A percentile compares a stretch with the other conserved stretches of the same genome.
Evolutionary conservation across 2,888 invertebrate genomes (phyloP).

Genomic region (Koerneria pararmatus): DNA sequence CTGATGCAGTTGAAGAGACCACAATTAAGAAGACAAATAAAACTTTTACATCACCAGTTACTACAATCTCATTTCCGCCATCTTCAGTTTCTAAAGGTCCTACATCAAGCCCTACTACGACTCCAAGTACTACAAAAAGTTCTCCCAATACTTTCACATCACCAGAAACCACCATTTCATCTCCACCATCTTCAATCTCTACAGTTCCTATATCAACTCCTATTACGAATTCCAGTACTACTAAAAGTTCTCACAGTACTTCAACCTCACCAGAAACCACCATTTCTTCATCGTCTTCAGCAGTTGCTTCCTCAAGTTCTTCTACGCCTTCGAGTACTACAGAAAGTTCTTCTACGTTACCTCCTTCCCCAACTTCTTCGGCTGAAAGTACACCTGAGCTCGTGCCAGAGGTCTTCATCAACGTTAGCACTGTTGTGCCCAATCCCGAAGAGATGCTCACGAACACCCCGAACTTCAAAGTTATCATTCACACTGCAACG

Average conservation of each 20-base stretch:
- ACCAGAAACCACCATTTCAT: slow-evolving; percentile 17
- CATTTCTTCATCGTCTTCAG: slow-evolving; percentile 15
- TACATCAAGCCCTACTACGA: background rate
- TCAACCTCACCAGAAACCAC: slow-evolving; percentile 16
- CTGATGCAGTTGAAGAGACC: slow-evolving; percentile 9
- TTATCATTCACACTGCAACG: slow-evolving; percentile 18
- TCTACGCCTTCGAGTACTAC: background rate
- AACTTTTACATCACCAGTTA: slow-evolving; percentile 4
- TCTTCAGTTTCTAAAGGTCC: slow-evolving; percentile 16
- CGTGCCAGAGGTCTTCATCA: too few species aligned
- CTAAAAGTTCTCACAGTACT: too few species aligned
- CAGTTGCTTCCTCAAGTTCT: slow-evolving; percentile 7
- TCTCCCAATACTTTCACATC: slow-evolving; percentile 14
- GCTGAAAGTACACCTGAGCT: slow-evolving; percentile 12
- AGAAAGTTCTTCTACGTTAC: slow-evolving; percentile 10
- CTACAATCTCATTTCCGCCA: slow-evolving; percentile 17
- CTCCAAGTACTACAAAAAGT: background rate
- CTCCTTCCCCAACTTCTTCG: background rate
- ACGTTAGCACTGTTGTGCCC: too few species aligned
- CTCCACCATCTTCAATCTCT: slow-evolving; percentile 12
- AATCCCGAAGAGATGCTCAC: background rate
- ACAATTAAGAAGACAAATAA: too few species aligned
- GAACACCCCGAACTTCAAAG: background rate
- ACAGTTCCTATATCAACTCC: background rate
- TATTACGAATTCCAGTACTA: background rate